These are phyloP conservation scores for Parthenolecanium corni DNA, from an alignment of 2,888 invertebrate genomes.

Conservation along the genomic window DNA sequence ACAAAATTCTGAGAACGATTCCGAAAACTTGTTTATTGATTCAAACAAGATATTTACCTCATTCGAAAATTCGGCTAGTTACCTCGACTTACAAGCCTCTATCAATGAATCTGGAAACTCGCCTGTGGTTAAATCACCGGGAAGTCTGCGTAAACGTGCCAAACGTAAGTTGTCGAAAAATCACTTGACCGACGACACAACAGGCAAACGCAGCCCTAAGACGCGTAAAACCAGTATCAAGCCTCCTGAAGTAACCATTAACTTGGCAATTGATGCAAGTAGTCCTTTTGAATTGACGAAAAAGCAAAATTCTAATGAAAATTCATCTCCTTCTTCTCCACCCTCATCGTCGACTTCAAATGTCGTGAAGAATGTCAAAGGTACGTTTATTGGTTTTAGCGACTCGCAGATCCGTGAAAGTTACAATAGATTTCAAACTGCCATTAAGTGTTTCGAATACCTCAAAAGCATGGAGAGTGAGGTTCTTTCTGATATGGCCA, in stretches of 20 bases:
- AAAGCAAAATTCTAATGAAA: not conserved
- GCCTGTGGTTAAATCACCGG: not conserved
- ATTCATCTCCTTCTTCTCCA: not conserved
- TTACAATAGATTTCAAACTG: not conserved
- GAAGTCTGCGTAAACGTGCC: not conserved
- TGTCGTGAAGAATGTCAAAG: not conserved
- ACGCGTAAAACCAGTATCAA: not conserved
- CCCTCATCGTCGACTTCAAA: not conserved
- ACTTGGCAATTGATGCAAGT: not conserved
- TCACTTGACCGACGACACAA: not conserved
- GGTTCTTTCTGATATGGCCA: not conserved
- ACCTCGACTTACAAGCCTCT: conserved; percentile 5
- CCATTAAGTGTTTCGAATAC: not conserved
- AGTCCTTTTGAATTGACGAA: not conserved
- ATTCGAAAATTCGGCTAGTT: not conserved
- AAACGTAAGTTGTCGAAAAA: not conserved
- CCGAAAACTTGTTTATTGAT: conserved; percentile 1
- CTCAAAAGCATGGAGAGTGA: not conserved
- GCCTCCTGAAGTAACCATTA: not conserved
- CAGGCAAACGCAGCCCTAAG: not conserved
- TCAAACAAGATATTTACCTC: not conserved
- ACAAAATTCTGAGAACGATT: not conserved
- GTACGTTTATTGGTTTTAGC: conserved; percentile 19
- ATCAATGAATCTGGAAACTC: not conserved
- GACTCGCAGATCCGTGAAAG: not conserved